Percentiles rank a stretch among this genome's conserved stretches.
Evolutionary conservation across 2,888 invertebrate species (phyloP).

Genomic region (Athalia cordata): DNA sequence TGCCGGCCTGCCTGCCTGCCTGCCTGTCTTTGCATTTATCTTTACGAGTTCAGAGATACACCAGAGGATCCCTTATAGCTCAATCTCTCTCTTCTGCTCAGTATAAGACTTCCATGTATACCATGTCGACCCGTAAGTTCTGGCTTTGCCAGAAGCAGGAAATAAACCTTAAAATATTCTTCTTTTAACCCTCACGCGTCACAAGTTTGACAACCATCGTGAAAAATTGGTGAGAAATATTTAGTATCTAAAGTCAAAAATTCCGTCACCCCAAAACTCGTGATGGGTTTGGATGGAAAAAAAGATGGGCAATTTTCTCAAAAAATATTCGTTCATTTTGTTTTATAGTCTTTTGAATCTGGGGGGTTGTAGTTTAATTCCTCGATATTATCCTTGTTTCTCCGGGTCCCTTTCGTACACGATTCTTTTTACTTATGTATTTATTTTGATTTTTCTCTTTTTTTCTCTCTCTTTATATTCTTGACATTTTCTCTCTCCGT

Average conservation of each 20-base stretch:
- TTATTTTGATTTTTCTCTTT: slow-evolving; percentile 44
- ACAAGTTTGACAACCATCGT: no score
- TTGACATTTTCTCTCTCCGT: slow-evolving; percentile 43
- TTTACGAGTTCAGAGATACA: slow-evolving; percentile 69
- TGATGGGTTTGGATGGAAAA: no score
- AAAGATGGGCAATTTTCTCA: no score
- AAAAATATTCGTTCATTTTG: no score
- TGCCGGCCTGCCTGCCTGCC: neutral
- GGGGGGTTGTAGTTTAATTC: slow-evolving; percentile 20
- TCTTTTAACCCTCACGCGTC: neutral
- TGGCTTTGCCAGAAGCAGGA: neutral
- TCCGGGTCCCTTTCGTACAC: neutral
- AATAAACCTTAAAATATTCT: neutral
- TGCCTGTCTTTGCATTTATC: slow-evolving; percentile 59
- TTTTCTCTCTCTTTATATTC: slow-evolving; percentile 48
- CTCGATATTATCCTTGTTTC: slow-evolving; percentile 6
- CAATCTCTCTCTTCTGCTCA: no score
- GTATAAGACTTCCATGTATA: no score
- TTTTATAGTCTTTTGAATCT: neutral
- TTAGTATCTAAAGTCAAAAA: no score
- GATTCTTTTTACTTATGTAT: slow-evolving; percentile 4
- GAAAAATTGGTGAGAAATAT: no score
- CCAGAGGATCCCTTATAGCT: neutral
- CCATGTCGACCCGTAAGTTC: no score
- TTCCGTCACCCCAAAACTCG: no score